Conservation (phyloP, 2,888 invertebrate species). For the Gastracanthus pulcherrimus region DNA sequence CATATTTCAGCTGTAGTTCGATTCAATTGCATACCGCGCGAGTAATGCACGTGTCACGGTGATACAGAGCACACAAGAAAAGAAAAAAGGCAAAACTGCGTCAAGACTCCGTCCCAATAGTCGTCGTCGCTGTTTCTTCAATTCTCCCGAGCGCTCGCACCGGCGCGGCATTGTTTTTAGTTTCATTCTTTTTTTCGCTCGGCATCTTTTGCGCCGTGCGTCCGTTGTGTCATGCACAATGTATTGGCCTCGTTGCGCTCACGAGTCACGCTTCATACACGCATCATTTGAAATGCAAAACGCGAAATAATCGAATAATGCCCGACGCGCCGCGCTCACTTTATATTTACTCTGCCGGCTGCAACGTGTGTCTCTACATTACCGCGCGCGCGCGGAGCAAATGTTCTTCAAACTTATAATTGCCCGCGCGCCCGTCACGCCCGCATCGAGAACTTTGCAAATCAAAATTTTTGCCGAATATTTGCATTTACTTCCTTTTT, state of each 20-base stretch:
- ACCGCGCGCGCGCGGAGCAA: background rate
- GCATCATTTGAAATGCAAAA: conserved; percentile 48
- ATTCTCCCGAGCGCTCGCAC: background rate
- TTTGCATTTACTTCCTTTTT: conserved; percentile 14
- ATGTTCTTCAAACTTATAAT: conserved; percentile 6
- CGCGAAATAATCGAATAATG: conserved; percentile 42
- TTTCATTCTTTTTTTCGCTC: background rate
- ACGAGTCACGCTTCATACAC: conserved; percentile 24
- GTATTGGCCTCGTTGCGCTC: conserved; percentile 26
- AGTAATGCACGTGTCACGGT: background rate
- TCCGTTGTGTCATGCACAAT: background rate
- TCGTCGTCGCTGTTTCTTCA: background rate
- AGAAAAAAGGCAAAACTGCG: background rate
- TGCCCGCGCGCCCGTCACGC: background rate
- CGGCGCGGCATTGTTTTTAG: background rate
- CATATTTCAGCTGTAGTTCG: background rate
- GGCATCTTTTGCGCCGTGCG: background rate
- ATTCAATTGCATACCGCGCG: background rate
- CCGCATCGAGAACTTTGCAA: background rate
- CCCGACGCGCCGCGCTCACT: too few species aligned
- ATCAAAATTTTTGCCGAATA: too few species aligned
- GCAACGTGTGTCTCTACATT: background rate
- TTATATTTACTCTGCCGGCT: too few species aligned
- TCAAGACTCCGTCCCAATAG: background rate
- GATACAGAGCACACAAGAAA: background rate